These are phyloP conservation scores for Graphium colonna DNA, from an alignment of 2,888 invertebrate genomes.

Conservation along the genomic window DNA sequence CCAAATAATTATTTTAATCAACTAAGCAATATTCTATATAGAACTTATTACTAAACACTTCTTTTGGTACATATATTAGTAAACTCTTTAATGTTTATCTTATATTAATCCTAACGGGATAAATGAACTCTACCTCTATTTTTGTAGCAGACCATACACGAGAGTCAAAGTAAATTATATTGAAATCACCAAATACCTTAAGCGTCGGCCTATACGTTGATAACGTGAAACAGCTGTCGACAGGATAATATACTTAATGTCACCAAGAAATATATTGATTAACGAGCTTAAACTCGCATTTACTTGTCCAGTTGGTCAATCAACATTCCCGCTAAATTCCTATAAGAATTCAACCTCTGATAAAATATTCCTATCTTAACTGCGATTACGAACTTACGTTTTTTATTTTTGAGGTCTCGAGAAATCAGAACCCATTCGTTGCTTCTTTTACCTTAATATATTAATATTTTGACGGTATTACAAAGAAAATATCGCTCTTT, in stretches of 20 bases:
- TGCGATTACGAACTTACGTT: background rate
- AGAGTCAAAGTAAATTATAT: background rate
- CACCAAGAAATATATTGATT: slow-evolving; percentile 16
- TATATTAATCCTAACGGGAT: too few species aligned
- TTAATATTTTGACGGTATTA: too few species aligned
- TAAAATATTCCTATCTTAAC: background rate
- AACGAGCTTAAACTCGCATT: slow-evolving; percentile 12
- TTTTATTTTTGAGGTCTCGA: background rate
- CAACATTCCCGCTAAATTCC: slow-evolving; percentile 12
- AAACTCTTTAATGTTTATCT: too few species aligned
- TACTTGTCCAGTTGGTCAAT: slow-evolving; percentile 14
- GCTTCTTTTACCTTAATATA: too few species aligned
- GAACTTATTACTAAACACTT: too few species aligned
- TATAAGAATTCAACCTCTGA: background rate
- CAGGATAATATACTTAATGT: slow-evolving; percentile 17
- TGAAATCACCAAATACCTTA: background rate
- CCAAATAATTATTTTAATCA: too few species aligned
- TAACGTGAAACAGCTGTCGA: slow-evolving; percentile 8
- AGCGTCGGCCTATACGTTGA: background rate
- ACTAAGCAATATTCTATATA: too few species aligned
- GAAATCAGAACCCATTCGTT: too few species aligned
- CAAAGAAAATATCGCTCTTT: too few species aligned
- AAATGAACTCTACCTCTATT: too few species aligned
- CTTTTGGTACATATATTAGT: too few species aligned
- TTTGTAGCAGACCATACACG: too few species aligned